Percentiles rank a stretch among this genome's conserved stretches.
phyloP scores from a whole-genome alignment of 2,797 vertebrate genomes.

The Pipistrellus pygmaeus region DNA sequence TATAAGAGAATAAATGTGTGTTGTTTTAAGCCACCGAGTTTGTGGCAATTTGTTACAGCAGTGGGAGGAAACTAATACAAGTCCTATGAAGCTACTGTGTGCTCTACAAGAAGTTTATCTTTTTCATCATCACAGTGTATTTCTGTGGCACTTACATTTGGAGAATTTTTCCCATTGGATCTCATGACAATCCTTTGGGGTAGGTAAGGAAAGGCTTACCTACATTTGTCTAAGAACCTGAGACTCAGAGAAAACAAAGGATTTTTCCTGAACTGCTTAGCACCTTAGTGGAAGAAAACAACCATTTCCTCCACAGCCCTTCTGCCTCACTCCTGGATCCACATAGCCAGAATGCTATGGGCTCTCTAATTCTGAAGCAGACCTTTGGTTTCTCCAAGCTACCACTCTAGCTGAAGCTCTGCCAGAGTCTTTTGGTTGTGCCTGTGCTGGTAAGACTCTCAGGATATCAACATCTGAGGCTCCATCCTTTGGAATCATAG shows the following conservation, averaged over 20 bases:
- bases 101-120: background rate
- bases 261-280: background rate
- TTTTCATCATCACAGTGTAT: background rate
- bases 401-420: background rate
- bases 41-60: background rate
- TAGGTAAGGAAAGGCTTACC: background rate
- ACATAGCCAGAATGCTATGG: background rate
- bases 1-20: background rate
- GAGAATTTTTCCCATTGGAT: background rate
- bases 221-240: background rate
- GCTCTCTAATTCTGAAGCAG: background rate
- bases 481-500: background rate
- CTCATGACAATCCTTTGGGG: background rate
- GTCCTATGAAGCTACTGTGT: background rate
- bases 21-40: background rate
- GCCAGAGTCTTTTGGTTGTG: background rate
- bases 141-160: conserved; percentile 14
- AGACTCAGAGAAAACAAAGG: background rate
- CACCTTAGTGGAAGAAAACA: background rate
- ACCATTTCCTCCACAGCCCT: background rate
- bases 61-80: background rate
- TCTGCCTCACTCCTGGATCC: background rate
- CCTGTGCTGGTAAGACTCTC: background rate
- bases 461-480: background rate
- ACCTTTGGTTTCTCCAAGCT: background rate